A percentile compares a stretch with the other conserved stretches of the same genome.
phyloP scores from a whole-genome alignment of 2,888 invertebrate genomes.

The Apotomis betuletana region DNA sequence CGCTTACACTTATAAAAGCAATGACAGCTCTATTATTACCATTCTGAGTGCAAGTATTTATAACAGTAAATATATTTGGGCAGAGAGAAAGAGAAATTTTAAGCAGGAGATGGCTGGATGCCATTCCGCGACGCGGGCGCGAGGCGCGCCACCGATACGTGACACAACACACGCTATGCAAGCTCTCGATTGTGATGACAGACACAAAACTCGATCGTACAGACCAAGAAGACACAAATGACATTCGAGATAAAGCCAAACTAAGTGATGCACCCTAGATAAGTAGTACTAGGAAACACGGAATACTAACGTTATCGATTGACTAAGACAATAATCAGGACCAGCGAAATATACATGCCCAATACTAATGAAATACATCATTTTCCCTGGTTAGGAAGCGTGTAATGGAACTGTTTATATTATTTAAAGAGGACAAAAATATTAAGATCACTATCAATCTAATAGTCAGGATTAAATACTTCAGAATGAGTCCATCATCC shows the following conservation, averaged over 20 bases:
- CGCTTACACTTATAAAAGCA: constrained; percentile 82
- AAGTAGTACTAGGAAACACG: constrained; percentile 66
- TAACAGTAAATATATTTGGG: constrained; percentile 67
- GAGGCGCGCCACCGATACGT: not conserved
- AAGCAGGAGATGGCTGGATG: constrained; percentile 28
- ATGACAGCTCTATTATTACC: constrained; percentile 84
- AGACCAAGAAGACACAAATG: constrained; percentile 72
- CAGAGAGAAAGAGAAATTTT: constrained; percentile 67
- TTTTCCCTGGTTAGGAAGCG: constrained; percentile 82
- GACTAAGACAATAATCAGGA: constrained; percentile 70
- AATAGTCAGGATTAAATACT: constrained; percentile 69
- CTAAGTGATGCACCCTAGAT: constrained; percentile 80
- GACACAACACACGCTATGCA: constrained; percentile 55
- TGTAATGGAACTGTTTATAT: constrained; percentile 74
- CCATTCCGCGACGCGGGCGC: constrained; percentile 28
- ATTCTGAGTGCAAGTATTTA: constrained; percentile 77
- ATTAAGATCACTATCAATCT: constrained; percentile 67
- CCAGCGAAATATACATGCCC: constrained; percentile 82
- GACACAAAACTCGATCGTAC: constrained; percentile 63
- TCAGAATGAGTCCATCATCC: constrained; percentile 74
- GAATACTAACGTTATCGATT: constrained; percentile 60
- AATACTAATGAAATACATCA: constrained; percentile 77
- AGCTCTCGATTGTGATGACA: constrained; percentile 58
- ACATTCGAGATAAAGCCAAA: constrained; percentile 73
- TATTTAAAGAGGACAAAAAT: constrained; percentile 70